Evolutionary conservation across 2,113 vertebrate species (phyloP).

Genomic region (Nymphicus hollandicus): DNA sequence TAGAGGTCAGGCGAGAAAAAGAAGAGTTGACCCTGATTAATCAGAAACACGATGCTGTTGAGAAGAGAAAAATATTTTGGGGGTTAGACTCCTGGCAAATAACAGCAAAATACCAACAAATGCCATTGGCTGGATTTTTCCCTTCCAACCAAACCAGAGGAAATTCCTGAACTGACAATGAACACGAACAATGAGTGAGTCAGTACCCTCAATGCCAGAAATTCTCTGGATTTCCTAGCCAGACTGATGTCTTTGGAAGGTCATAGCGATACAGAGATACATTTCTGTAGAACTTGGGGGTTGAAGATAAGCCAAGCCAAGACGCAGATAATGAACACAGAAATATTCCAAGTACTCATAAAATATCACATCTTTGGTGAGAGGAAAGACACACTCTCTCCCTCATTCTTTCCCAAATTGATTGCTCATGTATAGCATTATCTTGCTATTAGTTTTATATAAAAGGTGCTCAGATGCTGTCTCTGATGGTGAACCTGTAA

Average conservation of each 20-base stretch:
- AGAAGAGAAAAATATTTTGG: constrained; percentile 58
- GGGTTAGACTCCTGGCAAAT: constrained; percentile 39
- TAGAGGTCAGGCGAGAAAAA: background rate
- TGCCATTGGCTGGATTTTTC: constrained; percentile 23
- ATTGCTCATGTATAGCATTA: background rate
- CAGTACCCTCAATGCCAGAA: constrained; percentile 61
- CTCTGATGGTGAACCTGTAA: background rate
- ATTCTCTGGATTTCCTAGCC: constrained; percentile 60
- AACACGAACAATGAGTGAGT: constrained; percentile 67
- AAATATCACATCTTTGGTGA: background rate
- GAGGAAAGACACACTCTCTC: background rate
- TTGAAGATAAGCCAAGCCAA: constrained; percentile 28
- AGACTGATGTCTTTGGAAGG: constrained; percentile 56
- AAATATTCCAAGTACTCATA: constrained; percentile 33
- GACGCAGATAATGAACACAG: constrained; percentile 29
- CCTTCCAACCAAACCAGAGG: constrained; percentile 67
- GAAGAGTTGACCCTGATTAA: constrained; percentile 55
- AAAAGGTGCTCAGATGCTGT: background rate
- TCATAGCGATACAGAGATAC: constrained; percentile 39
- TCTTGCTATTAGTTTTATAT: background rate
- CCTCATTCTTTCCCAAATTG: background rate
- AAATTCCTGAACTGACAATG: constrained; percentile 71
- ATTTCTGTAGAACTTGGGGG: constrained; percentile 4
- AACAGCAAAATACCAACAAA: constrained; percentile 39
- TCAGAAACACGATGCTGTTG: constrained; percentile 17